Base-by-base conservation (phyloP, 2,797 vertebrate species). In the Acipenser ruthenus region DNA sequence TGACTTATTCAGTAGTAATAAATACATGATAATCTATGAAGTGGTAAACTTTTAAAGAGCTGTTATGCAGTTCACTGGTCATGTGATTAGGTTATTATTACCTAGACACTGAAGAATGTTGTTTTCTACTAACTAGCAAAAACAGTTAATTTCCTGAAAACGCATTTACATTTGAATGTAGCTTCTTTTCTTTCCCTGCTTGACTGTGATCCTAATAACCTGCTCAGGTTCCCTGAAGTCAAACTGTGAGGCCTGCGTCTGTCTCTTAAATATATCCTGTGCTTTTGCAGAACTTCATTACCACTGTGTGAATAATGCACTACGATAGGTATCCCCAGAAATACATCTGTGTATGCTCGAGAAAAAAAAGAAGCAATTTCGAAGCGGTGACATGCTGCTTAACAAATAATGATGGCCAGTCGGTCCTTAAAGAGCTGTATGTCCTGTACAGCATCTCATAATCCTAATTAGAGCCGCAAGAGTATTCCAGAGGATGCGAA, bases 401-500 rank as follows among this genome's bases (percentile, higher is more conserved):
- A 11, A 58, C 10, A 58, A n/a, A 58, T 58, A 58, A 58, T 13
- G 7, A n/a, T 11, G 55, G 55, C 15, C 55, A 58, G 55, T 7
- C 11, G 12, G 12, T 6, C 11, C 55, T n/a, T 58, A 12, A 10
- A 58, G 2, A 6, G 8, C 10, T 12, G 11, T 10, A 58, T 58
- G 13, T n/a, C 13, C 55, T 58, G 6, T 6, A 58, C 55, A 58
- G 8, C 13, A 58, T 58, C 55, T 58, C 55, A 58, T n/a, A 6
- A 12, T 58, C 55, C 55, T 10, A 12, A 18, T 62, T 62, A 11
- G 15, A 18, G 23, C 60, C 23, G 15, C 6, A 18, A 62, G 60
- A 62, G n/a, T 18, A 10, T 62, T 62, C 8, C 4, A 62, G 37
- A 15, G 65, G 74, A 63, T 13, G n/a, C 13, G 59, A 73, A 62